Evolutionary conservation across 2,113 vertebrate species (phyloP).

Genomic region (Pleuronectes platessa): DNA sequence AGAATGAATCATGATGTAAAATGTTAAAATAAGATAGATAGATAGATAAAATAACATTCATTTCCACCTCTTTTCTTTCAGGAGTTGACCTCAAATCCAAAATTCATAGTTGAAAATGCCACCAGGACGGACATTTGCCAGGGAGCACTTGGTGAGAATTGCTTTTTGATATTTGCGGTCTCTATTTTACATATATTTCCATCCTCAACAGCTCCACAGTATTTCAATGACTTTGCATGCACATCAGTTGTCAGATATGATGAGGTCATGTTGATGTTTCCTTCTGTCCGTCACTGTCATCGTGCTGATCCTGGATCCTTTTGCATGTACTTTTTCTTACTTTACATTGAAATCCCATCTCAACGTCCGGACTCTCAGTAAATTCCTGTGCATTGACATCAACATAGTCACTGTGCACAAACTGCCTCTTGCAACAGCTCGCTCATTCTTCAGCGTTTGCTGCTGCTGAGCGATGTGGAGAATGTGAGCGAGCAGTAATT

Average conservation of each 20-base stretch:
- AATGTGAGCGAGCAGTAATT: background rate
- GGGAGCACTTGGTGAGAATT: conserved; percentile 85
- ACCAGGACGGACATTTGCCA: conserved; percentile 90
- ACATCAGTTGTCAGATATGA: too few relatives aligned
- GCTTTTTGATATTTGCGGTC: background rate
- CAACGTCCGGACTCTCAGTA: too few relatives aligned
- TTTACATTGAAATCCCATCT: background rate
- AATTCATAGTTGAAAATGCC: conserved; percentile 83
- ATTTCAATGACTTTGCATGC: background rate
- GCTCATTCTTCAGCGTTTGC: too few relatives aligned
- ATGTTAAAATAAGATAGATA: too few relatives aligned
- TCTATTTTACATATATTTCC: conserved; percentile 9
- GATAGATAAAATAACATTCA: too few relatives aligned
- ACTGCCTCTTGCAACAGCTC: too few relatives aligned
- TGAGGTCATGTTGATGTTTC: background rate
- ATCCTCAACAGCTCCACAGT: background rate
- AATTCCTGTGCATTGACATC: too few relatives aligned
- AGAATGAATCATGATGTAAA: too few relatives aligned
- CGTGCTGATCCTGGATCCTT: background rate
- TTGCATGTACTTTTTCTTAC: background rate
- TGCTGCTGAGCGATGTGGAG: background rate
- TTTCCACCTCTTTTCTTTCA: conserved; percentile 2
- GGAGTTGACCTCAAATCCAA: conserved; percentile 50
- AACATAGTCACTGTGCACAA: too few relatives aligned
- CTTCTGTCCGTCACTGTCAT: background rate